Percentiles rank a stretch among this genome's conserved stretches.
phyloP scores from a whole-genome alignment of 2,797 vertebrate species.

The Kryptopterus vitreolus region DNA sequence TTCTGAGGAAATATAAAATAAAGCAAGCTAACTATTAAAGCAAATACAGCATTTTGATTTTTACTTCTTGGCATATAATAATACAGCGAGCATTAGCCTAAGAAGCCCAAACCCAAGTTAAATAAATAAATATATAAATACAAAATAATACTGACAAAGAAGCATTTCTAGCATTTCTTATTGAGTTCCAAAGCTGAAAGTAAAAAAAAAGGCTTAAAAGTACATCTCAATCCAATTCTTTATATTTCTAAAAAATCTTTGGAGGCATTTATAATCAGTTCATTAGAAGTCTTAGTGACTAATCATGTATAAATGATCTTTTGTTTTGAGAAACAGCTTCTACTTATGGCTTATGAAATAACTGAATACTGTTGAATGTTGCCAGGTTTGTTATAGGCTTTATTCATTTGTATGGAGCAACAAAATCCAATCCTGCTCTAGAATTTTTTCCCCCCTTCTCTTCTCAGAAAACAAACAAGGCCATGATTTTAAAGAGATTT shows the following conservation, averaged over 20 bases:
- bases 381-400: slow-evolving; percentile 63
- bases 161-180: background rate
- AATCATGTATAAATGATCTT: slow-evolving; percentile 56
- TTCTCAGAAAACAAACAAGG: slow-evolving; percentile 62
- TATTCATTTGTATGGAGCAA: slow-evolving; percentile 67
- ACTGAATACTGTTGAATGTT: slow-evolving; percentile 68
- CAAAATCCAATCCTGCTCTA: slow-evolving; percentile 61
- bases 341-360: slow-evolving; percentile 44
- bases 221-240: background rate
- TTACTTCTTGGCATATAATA: background rate
- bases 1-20: background rate
- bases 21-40: background rate
- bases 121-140: background rate
- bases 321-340: slow-evolving; percentile 55
- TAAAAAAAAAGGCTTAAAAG: background rate
- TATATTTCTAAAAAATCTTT: slow-evolving; percentile 18
- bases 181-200: background rate
- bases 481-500: slow-evolving; percentile 69
- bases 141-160: background rate
- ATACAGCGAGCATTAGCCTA: background rate
- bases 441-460: slow-evolving; percentile 60
- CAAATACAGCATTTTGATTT: background rate
- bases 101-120: background rate
- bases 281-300: slow-evolving; percentile 37
- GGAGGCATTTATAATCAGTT: slow-evolving; percentile 25